Evolutionary conservation across 1,140 invertebrate genomes (phyloP).

Genomic region (Pseudoatta argentina): DNA sequence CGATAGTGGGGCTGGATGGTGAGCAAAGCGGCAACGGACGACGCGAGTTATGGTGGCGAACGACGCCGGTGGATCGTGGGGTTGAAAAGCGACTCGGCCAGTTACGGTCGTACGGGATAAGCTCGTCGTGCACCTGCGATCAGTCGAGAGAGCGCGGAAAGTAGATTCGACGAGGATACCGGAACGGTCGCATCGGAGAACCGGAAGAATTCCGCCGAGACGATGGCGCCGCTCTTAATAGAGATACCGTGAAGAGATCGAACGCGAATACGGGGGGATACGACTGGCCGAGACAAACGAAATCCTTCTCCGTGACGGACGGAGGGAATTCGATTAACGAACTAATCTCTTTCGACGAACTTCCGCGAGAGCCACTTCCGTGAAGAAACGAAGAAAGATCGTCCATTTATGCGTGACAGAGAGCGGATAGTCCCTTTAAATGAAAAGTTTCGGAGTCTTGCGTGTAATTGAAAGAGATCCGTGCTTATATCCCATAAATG

Average conservation of each 20-base stretch:
- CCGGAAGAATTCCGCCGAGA: neutral
- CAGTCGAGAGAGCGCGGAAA: slow-evolving; percentile 54
- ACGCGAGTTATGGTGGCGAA: slow-evolving; percentile 69
- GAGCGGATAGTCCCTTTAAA: neutral
- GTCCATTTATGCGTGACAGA: neutral
- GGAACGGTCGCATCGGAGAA: neutral
- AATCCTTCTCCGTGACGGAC: neutral
- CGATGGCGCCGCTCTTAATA: neutral
- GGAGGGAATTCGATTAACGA: slow-evolving; percentile 28
- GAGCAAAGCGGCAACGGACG: slow-evolving; percentile 54
- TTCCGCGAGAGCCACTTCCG: neutral
- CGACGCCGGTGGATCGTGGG: slow-evolving; percentile 66
- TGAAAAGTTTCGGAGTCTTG: neutral
- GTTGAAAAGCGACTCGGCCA: slow-evolving; percentile 73
- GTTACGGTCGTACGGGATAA: slow-evolving; percentile 69
- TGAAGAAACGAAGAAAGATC: neutral
- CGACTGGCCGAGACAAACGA: neutral
- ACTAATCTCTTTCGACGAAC: slow-evolving; percentile 13
- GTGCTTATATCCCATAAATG: slow-evolving; percentile 34
- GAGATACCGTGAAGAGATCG: neutral
- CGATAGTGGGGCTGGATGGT: slow-evolving; percentile 65
- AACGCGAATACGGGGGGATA: neutral
- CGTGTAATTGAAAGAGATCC: slow-evolving; percentile 22
- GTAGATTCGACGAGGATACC: slow-evolving; percentile 19
- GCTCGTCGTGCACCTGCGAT: slow-evolving; percentile 44